Conservation (phyloP, 2,797 vertebrate species). For the Erpetoichthys calabaricus region DNA sequence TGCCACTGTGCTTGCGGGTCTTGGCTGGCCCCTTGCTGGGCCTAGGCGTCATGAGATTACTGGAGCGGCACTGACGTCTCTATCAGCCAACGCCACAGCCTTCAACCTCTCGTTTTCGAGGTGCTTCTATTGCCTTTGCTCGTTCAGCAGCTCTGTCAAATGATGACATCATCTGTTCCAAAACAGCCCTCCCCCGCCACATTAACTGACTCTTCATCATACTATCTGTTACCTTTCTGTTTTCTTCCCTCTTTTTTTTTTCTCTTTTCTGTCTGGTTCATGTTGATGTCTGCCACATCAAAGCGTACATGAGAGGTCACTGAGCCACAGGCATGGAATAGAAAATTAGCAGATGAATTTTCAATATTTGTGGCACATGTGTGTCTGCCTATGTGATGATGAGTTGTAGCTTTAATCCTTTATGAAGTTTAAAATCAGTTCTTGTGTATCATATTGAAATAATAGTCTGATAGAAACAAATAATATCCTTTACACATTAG, state of each 20-base stretch:
- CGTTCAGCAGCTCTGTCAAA: conserved; percentile 58
- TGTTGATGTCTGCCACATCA: conserved; percentile 87
- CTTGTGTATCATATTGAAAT: too few relatives aligned
- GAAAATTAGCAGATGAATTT: conserved; percentile 79
- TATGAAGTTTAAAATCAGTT: too few relatives aligned
- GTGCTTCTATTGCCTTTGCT: conserved; percentile 19
- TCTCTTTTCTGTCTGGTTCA: conserved; percentile 49
- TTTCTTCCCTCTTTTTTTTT: conserved; percentile 45
- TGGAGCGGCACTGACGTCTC: conserved; percentile 85
- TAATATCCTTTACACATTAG: too few relatives aligned
- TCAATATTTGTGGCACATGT: conserved; percentile 44
- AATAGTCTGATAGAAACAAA: too few relatives aligned
- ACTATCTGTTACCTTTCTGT: conserved; percentile 52
- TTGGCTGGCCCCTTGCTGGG: conserved; percentile 66
- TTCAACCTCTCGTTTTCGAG: conserved; percentile 47
- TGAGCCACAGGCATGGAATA: conserved; percentile 77
- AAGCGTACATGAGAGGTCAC: conserved; percentile 92
- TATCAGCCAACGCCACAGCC: conserved; percentile 71
- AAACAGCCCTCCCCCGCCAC: conserved; percentile 42
- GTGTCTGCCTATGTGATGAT: too few relatives aligned
- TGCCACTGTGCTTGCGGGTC: conserved; percentile 61
- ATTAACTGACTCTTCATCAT: conserved; percentile 30
- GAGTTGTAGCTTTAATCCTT: too few relatives aligned
- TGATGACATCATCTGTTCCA: conserved; percentile 81
- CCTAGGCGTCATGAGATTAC: conserved; percentile 76